Evolutionary conservation across 1,140 invertebrate genomes (phyloP).

Genomic region (Drosophila kohkoa): DNA sequence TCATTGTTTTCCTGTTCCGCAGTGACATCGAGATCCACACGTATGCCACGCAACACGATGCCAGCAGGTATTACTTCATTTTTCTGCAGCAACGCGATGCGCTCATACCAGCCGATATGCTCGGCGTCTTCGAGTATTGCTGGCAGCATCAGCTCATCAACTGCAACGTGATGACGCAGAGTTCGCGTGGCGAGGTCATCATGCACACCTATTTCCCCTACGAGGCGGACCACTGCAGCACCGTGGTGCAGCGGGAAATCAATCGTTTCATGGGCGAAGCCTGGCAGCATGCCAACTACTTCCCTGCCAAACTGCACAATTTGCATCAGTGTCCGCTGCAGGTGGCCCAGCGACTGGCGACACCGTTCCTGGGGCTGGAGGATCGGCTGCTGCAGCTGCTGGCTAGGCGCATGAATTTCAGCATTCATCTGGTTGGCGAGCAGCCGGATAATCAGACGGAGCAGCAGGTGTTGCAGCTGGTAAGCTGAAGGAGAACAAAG

Average conservation of each 20-base stretch:
- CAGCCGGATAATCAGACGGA: slow-evolving; percentile 33
- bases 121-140: slow-evolving; percentile 65
- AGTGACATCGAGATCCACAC: slow-evolving; percentile 63
- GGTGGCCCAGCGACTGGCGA: slow-evolving; percentile 30
- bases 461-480: slow-evolving; percentile 42
- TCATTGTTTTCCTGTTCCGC: background rate
- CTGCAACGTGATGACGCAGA: slow-evolving; percentile 69
- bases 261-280: slow-evolving; percentile 47
- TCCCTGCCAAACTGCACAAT: slow-evolving; percentile 60
- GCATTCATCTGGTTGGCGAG: slow-evolving; percentile 32
- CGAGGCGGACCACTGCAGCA: slow-evolving; percentile 26
- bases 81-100: slow-evolving; percentile 62
- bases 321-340: slow-evolving; percentile 53
- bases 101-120: slow-evolving; percentile 51
- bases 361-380: slow-evolving; percentile 54
- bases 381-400: slow-evolving; percentile 45
- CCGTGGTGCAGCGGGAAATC: slow-evolving; percentile 24
- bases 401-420: slow-evolving; percentile 55
- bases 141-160: slow-evolving; percentile 65
- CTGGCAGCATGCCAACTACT: slow-evolving; percentile 50
- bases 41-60: slow-evolving; percentile 41
- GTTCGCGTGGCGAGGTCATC: slow-evolving; percentile 44
- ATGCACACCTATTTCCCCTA: slow-evolving; percentile 70
- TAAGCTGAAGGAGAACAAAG: background rate
- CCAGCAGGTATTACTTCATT: slow-evolving; percentile 66